Conservation (phyloP, 1,140 invertebrate genomes). For the Sinonovacula constricta region DNA sequence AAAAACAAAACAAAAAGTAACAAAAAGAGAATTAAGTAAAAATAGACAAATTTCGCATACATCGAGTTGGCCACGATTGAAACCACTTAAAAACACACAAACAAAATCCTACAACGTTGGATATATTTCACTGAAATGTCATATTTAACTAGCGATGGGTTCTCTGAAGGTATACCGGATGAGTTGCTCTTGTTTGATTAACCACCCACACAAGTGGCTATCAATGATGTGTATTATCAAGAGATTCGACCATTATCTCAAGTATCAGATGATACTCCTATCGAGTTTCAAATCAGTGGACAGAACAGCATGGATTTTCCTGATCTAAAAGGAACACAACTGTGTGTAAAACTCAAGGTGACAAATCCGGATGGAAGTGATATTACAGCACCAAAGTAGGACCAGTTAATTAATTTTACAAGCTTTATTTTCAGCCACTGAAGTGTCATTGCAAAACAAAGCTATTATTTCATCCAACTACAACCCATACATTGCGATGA, state of each 20-base stretch:
- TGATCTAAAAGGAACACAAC: neutral
- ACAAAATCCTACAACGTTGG: too few relatives aligned
- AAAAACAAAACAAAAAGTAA: too few relatives aligned
- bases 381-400: conserved; percentile 9
- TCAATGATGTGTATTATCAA: neutral
- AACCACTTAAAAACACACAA: too few relatives aligned
- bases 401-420: conserved; percentile 36
- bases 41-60: too few relatives aligned
- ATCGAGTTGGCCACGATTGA: too few relatives aligned
- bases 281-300: too few relatives aligned
- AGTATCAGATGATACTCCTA: neutral
- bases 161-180: conserved; percentile 52
- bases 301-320: neutral
- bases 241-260: neutral
- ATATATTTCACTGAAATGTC: too few relatives aligned
- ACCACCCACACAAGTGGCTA: neutral
- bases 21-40: too few relatives aligned
- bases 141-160: too few relatives aligned
- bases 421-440: conserved; percentile 9
- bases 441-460: conserved; percentile 35
- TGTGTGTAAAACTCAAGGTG: too few relatives aligned
- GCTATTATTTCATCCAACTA: conserved; percentile 38
- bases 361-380: too few relatives aligned
- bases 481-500: conserved; percentile 30
- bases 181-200: neutral